A percentile compares a stretch with the other conserved stretches of the same genome.
phyloP scores from a whole-genome alignment of 2,113 vertebrate species.

The Zosterops borbonicus region DNA sequence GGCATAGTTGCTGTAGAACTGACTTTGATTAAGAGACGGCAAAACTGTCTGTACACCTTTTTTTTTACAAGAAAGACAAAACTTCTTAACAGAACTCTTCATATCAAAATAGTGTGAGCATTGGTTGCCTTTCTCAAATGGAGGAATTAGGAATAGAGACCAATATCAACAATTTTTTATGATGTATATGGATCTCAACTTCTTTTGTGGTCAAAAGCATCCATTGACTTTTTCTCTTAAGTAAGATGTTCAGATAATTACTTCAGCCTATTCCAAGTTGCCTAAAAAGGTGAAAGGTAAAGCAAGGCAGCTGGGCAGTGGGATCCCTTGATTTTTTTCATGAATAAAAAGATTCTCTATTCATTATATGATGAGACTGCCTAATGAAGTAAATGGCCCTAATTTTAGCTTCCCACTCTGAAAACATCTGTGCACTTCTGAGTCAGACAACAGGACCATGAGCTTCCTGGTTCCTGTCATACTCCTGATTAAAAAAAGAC shows the following conservation, averaged over 20 bases:
- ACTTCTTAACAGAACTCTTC: neutral
- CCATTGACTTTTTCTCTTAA: neutral
- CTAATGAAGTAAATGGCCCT: neutral
- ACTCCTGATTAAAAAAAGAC: slow-evolving; percentile 3
- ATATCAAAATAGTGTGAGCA: neutral
- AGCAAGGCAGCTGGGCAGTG: neutral
- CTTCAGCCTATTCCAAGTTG: neutral
- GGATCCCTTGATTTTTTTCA: neutral
- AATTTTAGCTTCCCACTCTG: slow-evolving; percentile 37
- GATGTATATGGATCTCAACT: neutral
- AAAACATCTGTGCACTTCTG: slow-evolving; percentile 48
- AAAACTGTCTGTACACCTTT: neutral
- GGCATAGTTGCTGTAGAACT: neutral
- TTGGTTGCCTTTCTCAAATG: neutral
- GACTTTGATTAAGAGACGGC: neutral
- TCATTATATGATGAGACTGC: neutral
- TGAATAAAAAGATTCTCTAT: neutral
- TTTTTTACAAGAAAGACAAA: neutral
- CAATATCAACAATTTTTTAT: neutral
- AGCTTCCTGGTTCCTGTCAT: slow-evolving; percentile 42
- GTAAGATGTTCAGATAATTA: neutral
- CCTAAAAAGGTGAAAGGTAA: neutral
- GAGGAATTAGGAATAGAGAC: neutral
- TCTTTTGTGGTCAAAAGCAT: neutral
- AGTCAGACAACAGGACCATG: slow-evolving; percentile 10